Percentiles rank a stretch among this genome's conserved stretches.
phyloP scores from a whole-genome alignment of 37 sponge, comb jelly and placozoan species.

The Halisarca cf. caerulea region DNA sequence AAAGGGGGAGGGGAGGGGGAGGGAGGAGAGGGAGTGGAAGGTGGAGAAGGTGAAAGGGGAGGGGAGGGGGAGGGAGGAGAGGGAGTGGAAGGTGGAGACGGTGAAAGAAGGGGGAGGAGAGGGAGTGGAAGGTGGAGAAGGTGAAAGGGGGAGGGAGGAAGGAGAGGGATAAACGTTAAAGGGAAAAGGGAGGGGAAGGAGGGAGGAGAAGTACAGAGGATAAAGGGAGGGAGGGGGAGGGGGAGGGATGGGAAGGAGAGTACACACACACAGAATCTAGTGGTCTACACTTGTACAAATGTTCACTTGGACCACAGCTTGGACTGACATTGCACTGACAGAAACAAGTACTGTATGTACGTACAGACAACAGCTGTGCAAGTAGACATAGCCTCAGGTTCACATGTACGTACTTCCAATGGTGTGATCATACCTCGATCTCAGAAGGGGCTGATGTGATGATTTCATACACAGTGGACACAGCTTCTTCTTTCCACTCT shows the following conservation, averaged over 20 bases:
- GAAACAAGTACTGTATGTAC: no score
- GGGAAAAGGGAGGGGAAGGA: background rate
- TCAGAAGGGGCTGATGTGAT: background rate
- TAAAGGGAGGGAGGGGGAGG: no score
- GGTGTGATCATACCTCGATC: background rate
- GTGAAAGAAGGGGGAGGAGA: background rate
- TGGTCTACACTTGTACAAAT: no score
- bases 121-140: background rate
- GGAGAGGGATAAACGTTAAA: background rate
- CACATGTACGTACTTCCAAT: no score
- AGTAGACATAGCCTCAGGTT: no score
- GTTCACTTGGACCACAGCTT: no score
- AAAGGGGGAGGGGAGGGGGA: background rate
- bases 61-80: background rate
- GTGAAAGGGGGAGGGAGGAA: background rate
- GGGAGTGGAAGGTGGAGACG: background rate
- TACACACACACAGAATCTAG: no score
- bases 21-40: background rate
- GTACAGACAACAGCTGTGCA: no score
- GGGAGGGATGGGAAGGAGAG: background rate
- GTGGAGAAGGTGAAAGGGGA: background rate
- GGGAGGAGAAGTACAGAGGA: background rate
- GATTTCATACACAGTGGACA: background rate
- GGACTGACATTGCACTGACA: no score
- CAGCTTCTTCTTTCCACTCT: background rate